These are phyloP conservation scores for Gambusia affinis DNA, from an alignment of 2,113 vertebrate genomes.

Conservation along the genomic window DNA sequence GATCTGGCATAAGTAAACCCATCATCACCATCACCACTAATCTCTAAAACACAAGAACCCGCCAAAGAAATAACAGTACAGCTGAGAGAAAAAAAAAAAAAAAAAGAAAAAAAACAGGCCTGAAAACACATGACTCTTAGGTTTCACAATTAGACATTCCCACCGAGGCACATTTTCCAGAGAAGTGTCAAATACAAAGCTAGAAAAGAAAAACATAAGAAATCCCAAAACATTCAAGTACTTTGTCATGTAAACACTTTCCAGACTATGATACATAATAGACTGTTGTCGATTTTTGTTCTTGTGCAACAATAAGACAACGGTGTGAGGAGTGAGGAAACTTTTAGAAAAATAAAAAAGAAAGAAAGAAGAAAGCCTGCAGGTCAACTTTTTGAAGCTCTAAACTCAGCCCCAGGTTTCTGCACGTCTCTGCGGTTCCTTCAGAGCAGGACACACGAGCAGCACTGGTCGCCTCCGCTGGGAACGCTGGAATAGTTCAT, in stretches of 20 bases:
- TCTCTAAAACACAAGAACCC: slow-evolving; percentile 41
- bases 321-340: slow-evolving; percentile 63
- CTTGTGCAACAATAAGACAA: slow-evolving; percentile 78
- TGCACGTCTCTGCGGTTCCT: not conserved
- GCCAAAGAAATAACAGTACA: slow-evolving; percentile 53
- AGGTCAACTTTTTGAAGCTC: slow-evolving; percentile 13
- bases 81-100: slow-evolving; percentile 22
- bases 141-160: slow-evolving; percentile 78
- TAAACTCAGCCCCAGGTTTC: slow-evolving; percentile 10
- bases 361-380: slow-evolving; percentile 26
- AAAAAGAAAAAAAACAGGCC: not conserved
- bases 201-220: slow-evolving; percentile 30
- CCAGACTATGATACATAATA: slow-evolving; percentile 71
- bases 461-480: slow-evolving; percentile 88
- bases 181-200: slow-evolving; percentile 77
- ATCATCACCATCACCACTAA: slow-evolving; percentile 13
- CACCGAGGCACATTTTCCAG: slow-evolving; percentile 77
- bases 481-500: slow-evolving; percentile 96
- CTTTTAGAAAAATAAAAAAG: slow-evolving; percentile 8
- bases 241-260: slow-evolving; percentile 81
- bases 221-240: slow-evolving; percentile 79
- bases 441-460: slow-evolving; percentile 77
- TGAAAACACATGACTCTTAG: slow-evolving; percentile 71
- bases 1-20: slow-evolving; percentile 6
- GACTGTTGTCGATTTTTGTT: slow-evolving; percentile 59